Evolutionary conservation across 2,888 invertebrate species (phyloP).

Genomic region (Agonopterix arenella): DNA sequence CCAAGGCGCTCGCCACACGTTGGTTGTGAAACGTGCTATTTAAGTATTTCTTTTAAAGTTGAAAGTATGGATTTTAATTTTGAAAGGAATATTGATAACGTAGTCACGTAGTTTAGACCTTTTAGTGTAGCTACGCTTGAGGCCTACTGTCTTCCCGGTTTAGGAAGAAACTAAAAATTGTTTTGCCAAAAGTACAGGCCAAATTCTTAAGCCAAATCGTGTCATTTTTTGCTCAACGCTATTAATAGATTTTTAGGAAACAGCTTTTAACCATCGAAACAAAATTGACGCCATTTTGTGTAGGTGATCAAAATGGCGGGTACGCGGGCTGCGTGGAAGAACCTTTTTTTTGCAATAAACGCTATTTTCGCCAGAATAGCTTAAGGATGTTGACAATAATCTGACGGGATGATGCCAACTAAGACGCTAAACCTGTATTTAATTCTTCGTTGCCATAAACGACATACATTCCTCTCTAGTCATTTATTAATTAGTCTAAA

Average conservation of each 20-base stretch:
- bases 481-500: constrained; percentile 40
- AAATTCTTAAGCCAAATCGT: constrained; percentile 47
- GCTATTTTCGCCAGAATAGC: constrained; percentile 42
- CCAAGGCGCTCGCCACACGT: constrained; percentile 65
- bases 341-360: constrained; percentile 23
- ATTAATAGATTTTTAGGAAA: constrained; percentile 13
- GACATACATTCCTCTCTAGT: constrained; percentile 70
- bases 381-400: constrained; percentile 69
- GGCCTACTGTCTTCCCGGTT: constrained; percentile 61
- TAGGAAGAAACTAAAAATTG: constrained; percentile 25
- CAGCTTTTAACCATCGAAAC: constrained; percentile 2
- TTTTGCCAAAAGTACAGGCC: constrained; percentile 63
- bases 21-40: constrained; percentile 75
- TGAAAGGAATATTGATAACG: constrained; percentile 48
- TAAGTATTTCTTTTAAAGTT: constrained; percentile 41
- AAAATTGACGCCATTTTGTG: constrained; percentile 14
- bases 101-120: constrained; percentile 69
- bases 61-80: constrained; percentile 19
- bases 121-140: constrained; percentile 68
- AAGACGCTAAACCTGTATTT: constrained; percentile 34
- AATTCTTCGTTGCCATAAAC: constrained; percentile 46
- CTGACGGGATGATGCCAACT: constrained; percentile 57
- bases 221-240: constrained; percentile 43
- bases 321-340: not conserved
- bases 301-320: constrained; percentile 10